Evolutionary conservation across 2,888 invertebrate species (phyloP).

Genomic region (Notocelia uddmanniana): DNA sequence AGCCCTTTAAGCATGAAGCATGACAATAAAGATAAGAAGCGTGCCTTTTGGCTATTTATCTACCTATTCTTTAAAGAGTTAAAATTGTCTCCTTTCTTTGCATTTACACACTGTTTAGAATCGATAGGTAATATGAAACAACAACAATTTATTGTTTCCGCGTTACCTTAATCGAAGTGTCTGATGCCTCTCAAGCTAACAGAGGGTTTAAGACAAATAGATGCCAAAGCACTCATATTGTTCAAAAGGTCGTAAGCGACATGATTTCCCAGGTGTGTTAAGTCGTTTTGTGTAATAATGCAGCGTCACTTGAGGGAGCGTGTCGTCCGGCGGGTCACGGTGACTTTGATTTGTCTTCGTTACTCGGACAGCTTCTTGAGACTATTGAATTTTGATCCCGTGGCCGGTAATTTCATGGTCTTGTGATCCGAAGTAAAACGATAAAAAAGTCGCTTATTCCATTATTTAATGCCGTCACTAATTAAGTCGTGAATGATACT

Average conservation of each 20-base stretch:
- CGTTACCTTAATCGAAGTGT: constrained; percentile 65
- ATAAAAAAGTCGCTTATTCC: too few relatives aligned
- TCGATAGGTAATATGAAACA: constrained; percentile 4
- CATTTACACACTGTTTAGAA: background rate
- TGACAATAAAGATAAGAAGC: too few relatives aligned
- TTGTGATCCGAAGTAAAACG: constrained; percentile 52
- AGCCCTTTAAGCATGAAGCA: too few relatives aligned
- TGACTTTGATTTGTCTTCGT: constrained; percentile 83
- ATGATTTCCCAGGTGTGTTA: background rate
- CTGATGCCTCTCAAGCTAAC: constrained; percentile 51
- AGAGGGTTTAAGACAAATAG: constrained; percentile 74
- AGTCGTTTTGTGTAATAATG: constrained; percentile 16
- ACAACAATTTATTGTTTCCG: constrained; percentile 12
- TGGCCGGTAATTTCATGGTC: constrained; percentile 57
- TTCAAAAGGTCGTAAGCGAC: constrained; percentile 51
- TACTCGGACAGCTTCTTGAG: constrained; percentile 70
- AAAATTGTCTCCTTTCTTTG: background rate
- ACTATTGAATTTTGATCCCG: constrained; percentile 66
- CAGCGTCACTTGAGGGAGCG: constrained; percentile 58
- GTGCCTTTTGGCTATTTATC: too few relatives aligned
- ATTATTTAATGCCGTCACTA: background rate
- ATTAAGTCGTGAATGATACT: too few relatives aligned
- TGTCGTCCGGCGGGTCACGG: constrained; percentile 67
- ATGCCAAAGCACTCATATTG: constrained; percentile 74
- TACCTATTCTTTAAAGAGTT: too few relatives aligned